These are phyloP conservation scores for Gandaritis pyraliata DNA, from an alignment of 2,888 invertebrate genomes.

Conservation along the genomic window DNA sequence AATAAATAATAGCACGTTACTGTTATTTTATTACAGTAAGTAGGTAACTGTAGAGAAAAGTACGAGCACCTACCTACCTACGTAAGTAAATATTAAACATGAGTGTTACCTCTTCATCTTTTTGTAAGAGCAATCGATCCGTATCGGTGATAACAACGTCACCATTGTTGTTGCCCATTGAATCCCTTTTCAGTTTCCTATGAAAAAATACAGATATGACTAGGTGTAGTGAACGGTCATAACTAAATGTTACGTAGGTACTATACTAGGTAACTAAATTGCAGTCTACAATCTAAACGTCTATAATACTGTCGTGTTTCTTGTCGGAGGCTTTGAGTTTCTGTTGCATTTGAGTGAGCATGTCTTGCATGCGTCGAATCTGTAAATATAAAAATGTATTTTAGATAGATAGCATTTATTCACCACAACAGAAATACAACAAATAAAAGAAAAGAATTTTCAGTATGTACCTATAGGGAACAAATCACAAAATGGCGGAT, in stretches of 20 bases:
- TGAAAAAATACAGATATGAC: constrained; percentile 36
- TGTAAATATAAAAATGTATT: constrained; percentile 66
- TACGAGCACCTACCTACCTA: too few species aligned
- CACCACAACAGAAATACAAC: too few species aligned
- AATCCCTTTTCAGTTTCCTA: constrained; percentile 96
- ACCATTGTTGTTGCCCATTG: constrained; percentile 85
- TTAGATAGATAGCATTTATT: not conserved
- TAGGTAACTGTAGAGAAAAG: too few species aligned
- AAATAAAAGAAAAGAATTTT: too few species aligned
- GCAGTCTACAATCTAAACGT: constrained; percentile 84
- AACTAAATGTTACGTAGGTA: too few species aligned
- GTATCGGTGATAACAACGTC: constrained; percentile 92
- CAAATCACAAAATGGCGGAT: too few species aligned
- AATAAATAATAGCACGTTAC: too few species aligned
- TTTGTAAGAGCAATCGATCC: constrained; percentile 94
- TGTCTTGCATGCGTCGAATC: constrained; percentile 99
- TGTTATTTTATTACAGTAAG: too few species aligned
- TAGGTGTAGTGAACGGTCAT: too few species aligned
- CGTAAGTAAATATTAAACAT: not conserved
- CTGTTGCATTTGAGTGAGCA: constrained; percentile 98
- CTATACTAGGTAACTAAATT: too few species aligned
- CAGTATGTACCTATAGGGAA: too few species aligned
- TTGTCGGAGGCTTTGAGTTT: constrained; percentile 90
- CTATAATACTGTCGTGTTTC: constrained; percentile 91
- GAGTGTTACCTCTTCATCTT: constrained; percentile 94